Percentiles rank a stretch among this genome's conserved stretches.
Conservation (phyloP, 1,140 invertebrate genomes). For the Oreohelix idahoensis region DNA sequence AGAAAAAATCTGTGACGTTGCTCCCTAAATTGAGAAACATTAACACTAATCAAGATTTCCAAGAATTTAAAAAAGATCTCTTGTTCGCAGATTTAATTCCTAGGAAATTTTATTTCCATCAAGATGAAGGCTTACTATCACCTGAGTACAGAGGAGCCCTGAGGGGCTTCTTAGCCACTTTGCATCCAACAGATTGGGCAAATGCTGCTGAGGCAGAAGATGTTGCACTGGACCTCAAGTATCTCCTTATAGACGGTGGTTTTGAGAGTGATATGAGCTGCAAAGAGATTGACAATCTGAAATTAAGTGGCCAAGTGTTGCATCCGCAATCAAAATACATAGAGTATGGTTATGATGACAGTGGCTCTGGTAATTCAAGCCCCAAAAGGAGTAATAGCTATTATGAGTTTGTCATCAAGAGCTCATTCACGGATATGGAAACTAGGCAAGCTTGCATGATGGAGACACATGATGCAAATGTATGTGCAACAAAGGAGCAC, state of each 20-base stretch:
- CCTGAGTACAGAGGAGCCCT: neutral
- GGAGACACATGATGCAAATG: conserved; percentile 44
- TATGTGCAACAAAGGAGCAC: conserved; percentile 52
- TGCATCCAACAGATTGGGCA: conserved; percentile 48
- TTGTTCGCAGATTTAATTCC: neutral
- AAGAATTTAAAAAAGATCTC: neutral
- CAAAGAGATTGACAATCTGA: conserved; percentile 50
- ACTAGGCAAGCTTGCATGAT: conserved; percentile 52
- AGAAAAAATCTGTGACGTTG: neutral
- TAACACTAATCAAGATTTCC: neutral
- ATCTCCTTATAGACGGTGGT: conserved; percentile 44
- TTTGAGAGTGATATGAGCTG: conserved; percentile 48
- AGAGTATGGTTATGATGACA: too few species aligned
- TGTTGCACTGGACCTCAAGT: conserved; percentile 44
- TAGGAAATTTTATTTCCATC: neutral
- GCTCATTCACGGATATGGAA: conserved; percentile 40
- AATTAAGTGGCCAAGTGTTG: conserved; percentile 35
- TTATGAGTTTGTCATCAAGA: conserved; percentile 45
- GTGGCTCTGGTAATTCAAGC: too few species aligned
- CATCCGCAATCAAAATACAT: conserved; percentile 45
- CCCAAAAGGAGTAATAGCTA: too few species aligned
- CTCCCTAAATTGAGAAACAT: neutral
- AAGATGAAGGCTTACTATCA: neutral
- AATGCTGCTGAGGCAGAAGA: conserved; percentile 50
- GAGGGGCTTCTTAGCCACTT: neutral